These are phyloP conservation scores for Philereme vetulata DNA, from an alignment of 2,888 invertebrate species.

Conservation along the genomic window DNA sequence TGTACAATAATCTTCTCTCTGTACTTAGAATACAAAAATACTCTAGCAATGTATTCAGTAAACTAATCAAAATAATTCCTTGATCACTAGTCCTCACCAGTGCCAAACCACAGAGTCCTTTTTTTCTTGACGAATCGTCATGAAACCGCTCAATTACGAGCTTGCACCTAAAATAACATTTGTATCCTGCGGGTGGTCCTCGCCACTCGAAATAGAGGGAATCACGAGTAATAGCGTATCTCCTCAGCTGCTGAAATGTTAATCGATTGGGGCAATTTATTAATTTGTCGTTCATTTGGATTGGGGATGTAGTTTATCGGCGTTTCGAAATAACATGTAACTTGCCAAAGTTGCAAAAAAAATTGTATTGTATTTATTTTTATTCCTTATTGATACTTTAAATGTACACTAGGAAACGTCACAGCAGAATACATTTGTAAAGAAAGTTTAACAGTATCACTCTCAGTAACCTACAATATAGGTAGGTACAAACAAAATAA, in stretches of 20 bases:
- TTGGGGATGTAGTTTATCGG: conserved; percentile 4
- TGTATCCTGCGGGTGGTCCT: conserved; percentile 28
- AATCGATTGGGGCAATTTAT: conserved; percentile 47
- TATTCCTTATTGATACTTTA: too few species aligned
- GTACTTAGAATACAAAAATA: too few species aligned
- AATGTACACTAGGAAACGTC: too few species aligned
- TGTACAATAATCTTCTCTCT: too few species aligned
- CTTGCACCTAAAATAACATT: conserved; percentile 75
- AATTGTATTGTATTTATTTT: too few species aligned
- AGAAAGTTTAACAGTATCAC: too few species aligned
- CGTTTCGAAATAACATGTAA: background rate
- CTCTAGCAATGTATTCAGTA: too few species aligned
- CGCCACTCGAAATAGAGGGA: conserved; percentile 69
- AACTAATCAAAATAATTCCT: too few species aligned
- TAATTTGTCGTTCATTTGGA: conserved; percentile 39
- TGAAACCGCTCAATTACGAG: conserved; percentile 78
- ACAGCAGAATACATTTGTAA: too few species aligned
- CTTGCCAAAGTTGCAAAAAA: background rate
- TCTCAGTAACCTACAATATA: too few species aligned
- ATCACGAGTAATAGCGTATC: conserved; percentile 61
- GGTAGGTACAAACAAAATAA: too few species aligned
- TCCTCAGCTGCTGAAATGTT: conserved; percentile 52
- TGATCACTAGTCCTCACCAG: too few species aligned
- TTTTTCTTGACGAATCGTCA: conserved; percentile 61
- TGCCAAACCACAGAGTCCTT: background rate